Base-by-base conservation (phyloP, 2,797 vertebrate genomes). In the Microcaecilia unicolor region DNA sequence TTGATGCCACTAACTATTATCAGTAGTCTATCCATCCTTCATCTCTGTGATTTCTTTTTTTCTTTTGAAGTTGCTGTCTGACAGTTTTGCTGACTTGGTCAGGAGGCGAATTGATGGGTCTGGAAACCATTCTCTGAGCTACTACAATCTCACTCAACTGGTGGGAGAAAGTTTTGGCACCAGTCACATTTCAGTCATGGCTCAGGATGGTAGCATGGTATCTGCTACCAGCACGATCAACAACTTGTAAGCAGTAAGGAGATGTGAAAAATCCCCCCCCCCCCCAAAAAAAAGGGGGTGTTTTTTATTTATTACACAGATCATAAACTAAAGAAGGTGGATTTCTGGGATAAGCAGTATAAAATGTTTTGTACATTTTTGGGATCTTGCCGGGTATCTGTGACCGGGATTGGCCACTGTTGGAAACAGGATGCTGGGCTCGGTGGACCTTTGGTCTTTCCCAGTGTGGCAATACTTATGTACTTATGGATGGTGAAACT, bases 151-250 rank as follows among this genome's bases (percentile, higher is more conserved):
- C 12, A 37, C 24, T 8, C 34, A 48, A 1, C 7, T 18, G 15
- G 9, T 9, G 20, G 21, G 35, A 0, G 74, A 74, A 10, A 55
- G 23, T 15, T 15, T 53, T 3, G 88, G 93, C 49, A 99, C 94
- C 0, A 85, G 89, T 2, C 94, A 98, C 2, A 72, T 99, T 35
- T 92, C 95, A 0, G 85, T 93, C 38, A 43, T 99, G 1, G 88
- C 84, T 7, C 58, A 75, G 15, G 86, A 98, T 0, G 94, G 92
- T 34, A 84, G 86, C 1, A 90, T 87, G 0, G 92, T 97, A 33
- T 86, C 95, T 0, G 93, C 86, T 63, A 99, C 94, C 56, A 99
- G 95, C 80, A 93, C 92, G 63, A 92, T 99, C 67, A 99, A 99
- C 64, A 73, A 84, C 5, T 41, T 91, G 95, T 99, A 72, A 81